phyloP scores from a whole-genome alignment of 1,140 invertebrate species.

The Bombus affinis region DNA sequence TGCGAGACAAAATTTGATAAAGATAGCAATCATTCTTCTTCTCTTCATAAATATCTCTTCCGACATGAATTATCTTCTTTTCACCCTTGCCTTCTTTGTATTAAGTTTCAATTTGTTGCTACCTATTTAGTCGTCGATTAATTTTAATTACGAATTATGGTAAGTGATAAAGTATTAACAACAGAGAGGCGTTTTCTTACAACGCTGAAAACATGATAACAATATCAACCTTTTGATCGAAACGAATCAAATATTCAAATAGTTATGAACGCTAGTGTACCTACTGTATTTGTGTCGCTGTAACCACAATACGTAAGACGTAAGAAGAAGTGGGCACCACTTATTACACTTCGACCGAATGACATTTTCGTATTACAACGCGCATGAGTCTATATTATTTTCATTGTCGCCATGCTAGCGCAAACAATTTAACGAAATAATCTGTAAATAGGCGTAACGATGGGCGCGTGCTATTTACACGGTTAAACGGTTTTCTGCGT shows the following conservation, averaged over 20 bases:
- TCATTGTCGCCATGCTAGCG: neutral
- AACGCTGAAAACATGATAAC: no score
- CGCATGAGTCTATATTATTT: neutral
- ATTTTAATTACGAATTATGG: neutral
- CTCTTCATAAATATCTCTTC: neutral
- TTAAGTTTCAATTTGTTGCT: neutral
- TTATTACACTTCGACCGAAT: neutral
- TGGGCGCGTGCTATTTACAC: constrained; percentile 35
- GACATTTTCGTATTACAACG: neutral
- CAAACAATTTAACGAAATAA: constrained; percentile 57
- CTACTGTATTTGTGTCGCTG: no score
- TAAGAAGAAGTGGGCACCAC: neutral
- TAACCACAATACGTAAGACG: no score
- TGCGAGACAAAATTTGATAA: neutral
- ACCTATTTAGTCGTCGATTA: neutral
- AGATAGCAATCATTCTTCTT: neutral
- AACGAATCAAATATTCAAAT: no score
- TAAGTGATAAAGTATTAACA: no score
- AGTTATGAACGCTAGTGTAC: no score
- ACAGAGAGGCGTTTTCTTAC: no score
- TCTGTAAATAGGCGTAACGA: constrained; percentile 37
- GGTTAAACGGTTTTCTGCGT: constrained; percentile 12
- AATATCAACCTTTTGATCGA: no score
- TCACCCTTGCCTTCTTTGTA: neutral
- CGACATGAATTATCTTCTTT: no score